These are phyloP conservation scores for Eugnorisma glareosa DNA, from an alignment of 2,888 invertebrate genomes.

Conservation along the genomic window DNA sequence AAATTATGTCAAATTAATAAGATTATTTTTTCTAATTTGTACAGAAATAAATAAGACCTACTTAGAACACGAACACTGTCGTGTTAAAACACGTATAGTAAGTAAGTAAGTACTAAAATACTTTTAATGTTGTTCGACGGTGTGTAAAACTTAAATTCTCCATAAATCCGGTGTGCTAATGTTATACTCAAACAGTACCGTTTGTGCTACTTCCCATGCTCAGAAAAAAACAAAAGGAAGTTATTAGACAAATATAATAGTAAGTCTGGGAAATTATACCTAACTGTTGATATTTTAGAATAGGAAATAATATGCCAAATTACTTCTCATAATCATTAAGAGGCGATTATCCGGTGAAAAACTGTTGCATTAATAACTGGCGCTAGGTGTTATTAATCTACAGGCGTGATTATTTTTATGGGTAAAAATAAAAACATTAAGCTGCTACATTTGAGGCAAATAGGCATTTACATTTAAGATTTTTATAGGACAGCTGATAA, in stretches of 20 bases:
- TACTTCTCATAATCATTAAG: slow-evolving; percentile 27
- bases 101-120: too few species aligned
- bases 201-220: slow-evolving; percentile 58
- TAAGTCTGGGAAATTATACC: slow-evolving; percentile 50
- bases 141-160: slow-evolving; percentile 37
- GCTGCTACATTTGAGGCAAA: neutral
- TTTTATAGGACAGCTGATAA: neutral
- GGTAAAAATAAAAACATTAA: neutral
- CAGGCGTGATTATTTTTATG: neutral
- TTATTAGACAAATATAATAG: slow-evolving; percentile 53
- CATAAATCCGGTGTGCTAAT: slow-evolving; percentile 32
- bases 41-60: neutral
- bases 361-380: neutral
- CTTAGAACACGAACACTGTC: slow-evolving; percentile 17
- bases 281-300: slow-evolving; percentile 55
- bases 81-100: too few species aligned
- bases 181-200: slow-evolving; percentile 48
- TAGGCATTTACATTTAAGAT: neutral
- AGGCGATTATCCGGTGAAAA: neutral
- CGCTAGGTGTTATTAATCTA: neutral
- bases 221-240: slow-evolving; percentile 52
- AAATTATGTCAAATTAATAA: neutral
- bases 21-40: neutral
- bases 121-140: slow-evolving; percentile 25
- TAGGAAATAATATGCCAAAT: slow-evolving; percentile 17